Conservation (phyloP, 2,113 vertebrate genomes). For the Hemiscyllium ocellatum region DNA sequence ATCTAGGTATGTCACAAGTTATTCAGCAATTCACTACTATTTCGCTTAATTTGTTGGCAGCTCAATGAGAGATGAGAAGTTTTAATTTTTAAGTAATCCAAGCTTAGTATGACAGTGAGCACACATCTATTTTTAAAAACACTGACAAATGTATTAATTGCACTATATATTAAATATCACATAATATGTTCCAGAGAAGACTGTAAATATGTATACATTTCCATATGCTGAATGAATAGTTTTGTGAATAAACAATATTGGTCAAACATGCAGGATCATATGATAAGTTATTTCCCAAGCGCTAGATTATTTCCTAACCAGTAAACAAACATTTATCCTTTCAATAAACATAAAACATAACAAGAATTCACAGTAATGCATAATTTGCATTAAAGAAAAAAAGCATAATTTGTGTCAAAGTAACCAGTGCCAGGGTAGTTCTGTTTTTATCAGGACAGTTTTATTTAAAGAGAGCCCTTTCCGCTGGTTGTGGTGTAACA, state of each 20-base stretch:
- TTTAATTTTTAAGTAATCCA: background rate
- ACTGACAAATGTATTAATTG: background rate
- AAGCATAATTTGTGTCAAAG: background rate
- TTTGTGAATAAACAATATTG: conserved; percentile 27
- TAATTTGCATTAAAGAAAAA: no score
- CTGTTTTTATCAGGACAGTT: background rate
- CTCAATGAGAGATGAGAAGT: background rate
- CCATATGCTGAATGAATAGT: background rate
- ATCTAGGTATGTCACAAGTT: background rate
- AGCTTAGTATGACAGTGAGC: background rate
- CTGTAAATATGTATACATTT: background rate
- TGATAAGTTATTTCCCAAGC: background rate
- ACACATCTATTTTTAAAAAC: background rate
- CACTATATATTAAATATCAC: background rate
- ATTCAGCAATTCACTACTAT: background rate
- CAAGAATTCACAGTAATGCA: background rate
- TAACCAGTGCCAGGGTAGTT: background rate
- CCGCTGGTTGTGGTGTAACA: background rate
- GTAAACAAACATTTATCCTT: background rate
- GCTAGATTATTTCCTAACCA: background rate
- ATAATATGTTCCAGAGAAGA: background rate
- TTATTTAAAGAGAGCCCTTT: background rate
- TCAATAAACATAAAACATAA: no score
- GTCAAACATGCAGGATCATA: background rate
- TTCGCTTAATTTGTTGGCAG: background rate